These are phyloP conservation scores for Pyxicephalus adspersus DNA, from an alignment of 2,113 vertebrate species.

Conservation along the genomic window DNA sequence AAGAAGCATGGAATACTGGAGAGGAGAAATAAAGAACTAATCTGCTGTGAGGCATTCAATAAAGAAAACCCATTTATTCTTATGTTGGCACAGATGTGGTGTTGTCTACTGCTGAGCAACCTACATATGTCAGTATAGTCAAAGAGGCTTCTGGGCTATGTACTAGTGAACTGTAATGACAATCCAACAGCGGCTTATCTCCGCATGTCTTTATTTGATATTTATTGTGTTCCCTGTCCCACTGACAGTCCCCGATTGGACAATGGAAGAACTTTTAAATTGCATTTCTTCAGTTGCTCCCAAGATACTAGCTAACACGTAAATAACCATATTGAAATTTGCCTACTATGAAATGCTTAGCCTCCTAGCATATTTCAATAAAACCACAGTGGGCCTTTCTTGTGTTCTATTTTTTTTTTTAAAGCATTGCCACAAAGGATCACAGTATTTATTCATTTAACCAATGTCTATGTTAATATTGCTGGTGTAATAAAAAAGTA, in stretches of 20 bases:
- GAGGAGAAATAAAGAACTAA: slow-evolving; percentile 18
- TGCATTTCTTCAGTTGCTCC: slow-evolving; percentile 53
- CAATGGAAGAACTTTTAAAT: slow-evolving; percentile 56
- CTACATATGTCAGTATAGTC: slow-evolving; percentile 49
- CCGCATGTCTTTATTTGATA: slow-evolving; percentile 29
- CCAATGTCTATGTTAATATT: slow-evolving; percentile 19
- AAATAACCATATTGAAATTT: slow-evolving; percentile 56
- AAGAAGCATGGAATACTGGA: neutral
- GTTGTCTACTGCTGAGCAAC: slow-evolving; percentile 19
- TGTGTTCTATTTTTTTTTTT: neutral
- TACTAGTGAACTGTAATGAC: slow-evolving; percentile 8
- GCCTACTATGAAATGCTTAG: slow-evolving; percentile 48
- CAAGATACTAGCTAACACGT: slow-evolving; percentile 50
- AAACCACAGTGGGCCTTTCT: slow-evolving; percentile 40
- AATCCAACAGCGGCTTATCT: slow-evolving; percentile 47
- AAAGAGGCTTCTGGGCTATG: slow-evolving; percentile 47
- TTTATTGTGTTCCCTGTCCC: slow-evolving; percentile 60
- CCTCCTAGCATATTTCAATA: slow-evolving; percentile 43
- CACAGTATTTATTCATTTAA: slow-evolving; percentile 40
- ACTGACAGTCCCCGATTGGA: slow-evolving; percentile 60
- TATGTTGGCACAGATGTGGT: slow-evolving; percentile 36
- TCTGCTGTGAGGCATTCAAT: slow-evolving; percentile 14
- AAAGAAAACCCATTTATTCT: slow-evolving; percentile 2
- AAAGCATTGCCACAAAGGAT: neutral
- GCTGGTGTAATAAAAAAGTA: slow-evolving; percentile 15